Evolutionary conservation across 2,888 invertebrate genomes (phyloP).

Genomic region (Trichopoda pennipes): DNA sequence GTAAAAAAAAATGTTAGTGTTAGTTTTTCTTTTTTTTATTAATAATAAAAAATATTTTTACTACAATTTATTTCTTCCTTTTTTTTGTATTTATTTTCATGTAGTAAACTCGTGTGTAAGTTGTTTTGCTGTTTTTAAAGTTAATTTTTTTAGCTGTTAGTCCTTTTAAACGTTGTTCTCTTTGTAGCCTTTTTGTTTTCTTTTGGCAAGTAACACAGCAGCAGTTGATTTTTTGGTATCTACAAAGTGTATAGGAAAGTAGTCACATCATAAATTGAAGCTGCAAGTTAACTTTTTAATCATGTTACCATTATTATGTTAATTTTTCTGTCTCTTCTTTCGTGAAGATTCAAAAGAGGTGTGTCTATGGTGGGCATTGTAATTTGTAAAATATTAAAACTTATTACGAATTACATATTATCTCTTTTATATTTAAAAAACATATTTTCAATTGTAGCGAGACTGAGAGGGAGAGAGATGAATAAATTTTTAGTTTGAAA

Average conservation of each 20-base stretch:
- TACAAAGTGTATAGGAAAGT: background rate
- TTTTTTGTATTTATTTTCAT: conserved; percentile 24
- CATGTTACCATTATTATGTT: conserved; percentile 64
- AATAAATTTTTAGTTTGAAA: background rate
- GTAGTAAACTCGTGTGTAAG: background rate
- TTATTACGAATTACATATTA: conserved; percentile 44
- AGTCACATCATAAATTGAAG: background rate
- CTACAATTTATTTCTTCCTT: conserved; percentile 17
- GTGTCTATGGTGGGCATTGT: conserved; percentile 30
- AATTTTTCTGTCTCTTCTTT: conserved; percentile 36
- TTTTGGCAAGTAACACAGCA: background rate
- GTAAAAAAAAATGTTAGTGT: conserved; percentile 16
- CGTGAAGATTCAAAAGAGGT: conserved; percentile 4
- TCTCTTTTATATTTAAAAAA: conserved; percentile 6
- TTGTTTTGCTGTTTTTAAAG: conserved; percentile 26
- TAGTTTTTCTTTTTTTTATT: background rate
- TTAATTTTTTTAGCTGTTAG: conserved; percentile 13
- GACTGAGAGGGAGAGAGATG: too few relatives aligned
- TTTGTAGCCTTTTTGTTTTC: conserved; percentile 1
- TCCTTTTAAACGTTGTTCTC: conserved; percentile 3
- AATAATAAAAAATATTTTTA: conserved; percentile 50
- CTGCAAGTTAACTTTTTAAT: conserved; percentile 53
- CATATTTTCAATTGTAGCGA: too few relatives aligned
- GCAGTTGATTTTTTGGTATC: background rate
- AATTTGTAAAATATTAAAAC: conserved; percentile 46